Evolutionary conservation across 2,888 invertebrate species (phyloP).

Genomic region (Protonemura montana): DNA sequence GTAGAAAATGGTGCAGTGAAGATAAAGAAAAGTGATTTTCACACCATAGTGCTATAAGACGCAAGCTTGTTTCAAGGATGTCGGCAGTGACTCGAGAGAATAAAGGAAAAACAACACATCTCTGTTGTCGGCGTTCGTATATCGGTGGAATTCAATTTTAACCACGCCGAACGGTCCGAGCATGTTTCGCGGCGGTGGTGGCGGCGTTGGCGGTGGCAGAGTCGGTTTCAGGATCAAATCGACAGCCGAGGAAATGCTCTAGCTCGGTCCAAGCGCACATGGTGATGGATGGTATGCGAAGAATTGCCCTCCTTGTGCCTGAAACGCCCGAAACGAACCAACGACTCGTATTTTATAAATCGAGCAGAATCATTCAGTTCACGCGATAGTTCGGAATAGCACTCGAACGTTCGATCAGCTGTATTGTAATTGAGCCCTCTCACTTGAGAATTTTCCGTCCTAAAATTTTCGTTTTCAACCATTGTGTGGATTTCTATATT

Average conservation of each 20-base stretch:
- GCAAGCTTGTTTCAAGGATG: not conserved
- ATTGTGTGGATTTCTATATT: constrained; percentile 9
- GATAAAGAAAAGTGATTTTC: not conserved
- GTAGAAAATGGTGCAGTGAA: not conserved
- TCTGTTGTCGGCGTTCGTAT: not conserved
- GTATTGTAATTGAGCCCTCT: constrained; percentile 43
- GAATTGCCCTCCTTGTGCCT: constrained; percentile 35
- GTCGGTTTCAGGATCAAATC: constrained; percentile 19
- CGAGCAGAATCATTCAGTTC: not conserved
- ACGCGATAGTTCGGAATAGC: constrained; percentile 26
- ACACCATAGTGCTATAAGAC: not conserved
- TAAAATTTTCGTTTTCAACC: not conserved
- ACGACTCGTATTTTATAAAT: constrained; percentile 41
- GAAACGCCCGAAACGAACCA: constrained; percentile 31
- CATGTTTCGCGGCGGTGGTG: not conserved
- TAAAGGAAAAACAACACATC: not conserved
- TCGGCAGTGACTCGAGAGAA: not conserved
- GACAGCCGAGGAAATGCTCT: not conserved
- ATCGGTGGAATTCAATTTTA: constrained; percentile 26
- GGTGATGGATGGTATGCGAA: constrained; percentile 39
- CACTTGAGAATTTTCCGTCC: not conserved
- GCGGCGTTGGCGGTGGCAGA: constrained; percentile 16
- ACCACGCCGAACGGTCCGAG: not conserved
- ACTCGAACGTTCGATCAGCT: constrained; percentile 44
- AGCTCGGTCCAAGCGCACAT: not conserved